Conservation (phyloP, 2,888 invertebrate species). For the Nomada lathburiana region DNA sequence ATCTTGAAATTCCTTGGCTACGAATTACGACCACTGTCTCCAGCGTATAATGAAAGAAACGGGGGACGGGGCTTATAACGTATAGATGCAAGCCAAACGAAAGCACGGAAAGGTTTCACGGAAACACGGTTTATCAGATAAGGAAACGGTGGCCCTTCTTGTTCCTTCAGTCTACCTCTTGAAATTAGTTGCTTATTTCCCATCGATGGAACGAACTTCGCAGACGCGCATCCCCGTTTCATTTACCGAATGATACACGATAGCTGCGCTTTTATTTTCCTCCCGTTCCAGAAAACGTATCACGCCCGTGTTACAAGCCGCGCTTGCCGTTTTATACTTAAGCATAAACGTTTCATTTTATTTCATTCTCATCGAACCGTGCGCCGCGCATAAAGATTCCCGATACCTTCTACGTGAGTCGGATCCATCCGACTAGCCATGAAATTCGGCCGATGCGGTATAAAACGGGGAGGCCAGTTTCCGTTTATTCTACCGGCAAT, state of each 20-base stretch:
- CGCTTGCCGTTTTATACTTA: slow-evolving; percentile 41
- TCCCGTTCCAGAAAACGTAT: slow-evolving; percentile 21
- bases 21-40: slow-evolving; percentile 42
- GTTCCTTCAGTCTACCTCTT: slow-evolving; percentile 28
- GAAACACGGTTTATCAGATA: slow-evolving; percentile 32
- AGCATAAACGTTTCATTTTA: slow-evolving; percentile 70
- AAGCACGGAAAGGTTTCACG: slow-evolving; percentile 38
- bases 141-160: not conserved
- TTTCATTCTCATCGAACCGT: slow-evolving; percentile 65
- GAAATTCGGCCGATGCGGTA: slow-evolving; percentile 54
- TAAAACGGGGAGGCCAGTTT: slow-evolving; percentile 49
- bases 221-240: no score
- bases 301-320: slow-evolving; percentile 11
- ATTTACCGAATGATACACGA: not conserved
- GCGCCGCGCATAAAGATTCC: slow-evolving; percentile 62
- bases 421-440: slow-evolving; percentile 36
- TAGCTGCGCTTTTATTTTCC: slow-evolving; percentile 1
- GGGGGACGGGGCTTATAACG: slow-evolving; percentile 9
- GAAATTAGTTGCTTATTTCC: slow-evolving; percentile 32
- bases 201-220: slow-evolving; percentile 13
- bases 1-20: slow-evolving; percentile 54
- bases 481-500: slow-evolving; percentile 31
- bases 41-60: slow-evolving; percentile 46
- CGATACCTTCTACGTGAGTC: slow-evolving; percentile 65
- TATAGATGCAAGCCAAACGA: slow-evolving; percentile 35